A percentile compares a stretch with the other conserved stretches of the same genome.
Conservation (phyloP, 2,113 vertebrate species). For the Ceyx cyanopectus region DNA sequence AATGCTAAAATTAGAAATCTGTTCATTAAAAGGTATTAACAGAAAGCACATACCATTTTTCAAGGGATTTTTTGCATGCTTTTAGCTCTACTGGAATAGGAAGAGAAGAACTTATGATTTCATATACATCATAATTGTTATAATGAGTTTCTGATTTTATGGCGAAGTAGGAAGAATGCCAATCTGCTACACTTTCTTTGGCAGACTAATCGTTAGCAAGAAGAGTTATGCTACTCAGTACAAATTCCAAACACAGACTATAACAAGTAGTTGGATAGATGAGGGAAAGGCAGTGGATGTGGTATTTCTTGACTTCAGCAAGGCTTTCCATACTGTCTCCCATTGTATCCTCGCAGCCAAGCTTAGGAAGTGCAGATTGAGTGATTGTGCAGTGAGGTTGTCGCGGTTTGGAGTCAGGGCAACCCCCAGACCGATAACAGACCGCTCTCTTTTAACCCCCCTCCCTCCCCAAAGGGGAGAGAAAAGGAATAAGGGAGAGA, state of each 20-base stretch:
- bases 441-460: no score
- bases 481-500: no score
- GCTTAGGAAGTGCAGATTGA: no score
- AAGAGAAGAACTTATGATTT: not conserved
- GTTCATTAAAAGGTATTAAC: conserved; percentile 25
- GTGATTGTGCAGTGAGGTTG: no score
- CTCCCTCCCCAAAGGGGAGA: no score
- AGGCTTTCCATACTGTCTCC: no score
- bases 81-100: not conserved
- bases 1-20: conserved; percentile 32
- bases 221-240: not conserved
- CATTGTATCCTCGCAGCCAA: no score
- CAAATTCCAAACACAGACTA: not conserved
- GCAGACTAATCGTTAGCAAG: not conserved
- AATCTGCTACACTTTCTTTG: not conserved
- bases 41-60: not conserved
- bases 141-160: not conserved
- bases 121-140: not conserved
- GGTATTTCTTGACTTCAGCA: no score
- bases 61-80: not conserved
- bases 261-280: no score
- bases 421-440: no score
- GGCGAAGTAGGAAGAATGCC: not conserved
- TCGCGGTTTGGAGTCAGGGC: no score
- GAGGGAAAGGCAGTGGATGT: no score